Evolutionary conservation across 2,113 vertebrate species (phyloP), one percentile per base, ranked within the genome.

Genomic region (Hiodon alosoides): DNA sequence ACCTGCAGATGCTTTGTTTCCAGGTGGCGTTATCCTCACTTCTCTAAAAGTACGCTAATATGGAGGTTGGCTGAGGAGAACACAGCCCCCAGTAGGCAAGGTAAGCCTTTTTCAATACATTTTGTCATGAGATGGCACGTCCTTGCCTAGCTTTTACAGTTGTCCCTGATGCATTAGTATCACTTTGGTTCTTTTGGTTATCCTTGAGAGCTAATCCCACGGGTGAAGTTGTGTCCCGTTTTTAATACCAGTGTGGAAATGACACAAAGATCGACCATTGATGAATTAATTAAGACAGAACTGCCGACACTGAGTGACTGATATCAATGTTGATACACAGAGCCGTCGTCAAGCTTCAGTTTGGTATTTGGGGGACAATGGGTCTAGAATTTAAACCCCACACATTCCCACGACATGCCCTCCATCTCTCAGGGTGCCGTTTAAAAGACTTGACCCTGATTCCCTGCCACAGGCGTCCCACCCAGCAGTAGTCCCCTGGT

Each of bases 1-100:
- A 90, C 91, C 91, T 89, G 59, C 65, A 90, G 81, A 83, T 90
- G 67, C 78, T 82, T 85, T 80, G 84, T 80, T 83, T 85, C 79
- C 83, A 83, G 83, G 83, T 81, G 81, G 81, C 81, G 66, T 85
- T 86, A 59, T 66, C 31, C 10, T 69, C 48, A 14, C 4, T 48
- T 47, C 11, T 10, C 64, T 46, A 31, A 31, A 31, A 31, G 31
- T 31, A 31, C 31, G 31, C 31, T 31, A 31, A 31, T 31, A 31
- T 31, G 31, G 31, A 31, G 31, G 31, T 31, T 31, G 31, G 31
- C 31, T 31, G 31, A 31, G 31, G 31, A 31, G 31, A 31, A 31
- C 31, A 1, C 31, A 31, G 31, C 1, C 31, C 31, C 31, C 31
- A 31, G 31, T 31, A 31, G 31, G 31, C 31, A 0, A 31, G 31